Percentiles rank a stretch among this genome's conserved stretches.
These are phyloP conservation scores for Pseudanteris insignis DNA, from an alignment of 2,888 invertebrate genomes.

Conservation along the genomic window DNA sequence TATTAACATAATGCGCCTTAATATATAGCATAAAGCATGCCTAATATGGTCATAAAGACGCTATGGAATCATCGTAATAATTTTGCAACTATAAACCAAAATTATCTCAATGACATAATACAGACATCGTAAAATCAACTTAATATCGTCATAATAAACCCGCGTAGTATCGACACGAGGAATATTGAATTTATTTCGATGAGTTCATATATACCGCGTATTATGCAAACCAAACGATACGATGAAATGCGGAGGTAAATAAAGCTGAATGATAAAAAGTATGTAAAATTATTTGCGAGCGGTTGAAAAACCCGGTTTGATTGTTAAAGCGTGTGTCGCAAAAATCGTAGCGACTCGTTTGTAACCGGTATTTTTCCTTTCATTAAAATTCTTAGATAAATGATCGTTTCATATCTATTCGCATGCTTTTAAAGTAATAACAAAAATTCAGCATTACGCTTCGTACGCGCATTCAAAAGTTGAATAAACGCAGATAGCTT, in stretches of 20 bases:
- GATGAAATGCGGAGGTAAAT: slow-evolving; percentile 1
- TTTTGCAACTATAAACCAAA: slow-evolving; percentile 38
- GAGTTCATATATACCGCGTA: slow-evolving; percentile 14
- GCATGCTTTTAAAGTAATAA: slow-evolving; percentile 40
- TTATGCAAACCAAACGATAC: slow-evolving; percentile 14
- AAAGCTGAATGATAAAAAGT: slow-evolving; percentile 18
- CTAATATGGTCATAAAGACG: slow-evolving; percentile 31
- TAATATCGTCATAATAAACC: slow-evolving; percentile 37
- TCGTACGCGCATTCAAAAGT: slow-evolving; percentile 33
- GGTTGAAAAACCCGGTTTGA: slow-evolving; percentile 4
- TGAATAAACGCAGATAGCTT: slow-evolving; percentile 44
- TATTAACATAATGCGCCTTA: neutral
- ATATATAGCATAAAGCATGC: slow-evolving; percentile 15
- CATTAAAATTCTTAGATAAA: slow-evolving; percentile 34
- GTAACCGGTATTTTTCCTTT: slow-evolving; percentile 25
- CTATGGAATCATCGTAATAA: slow-evolving; percentile 37
- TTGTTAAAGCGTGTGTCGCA: slow-evolving; percentile 3
- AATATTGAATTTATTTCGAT: slow-evolving; percentile 26
- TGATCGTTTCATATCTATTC: slow-evolving; percentile 34
- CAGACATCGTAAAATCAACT: slow-evolving; percentile 37
- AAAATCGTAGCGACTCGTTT: slow-evolving; percentile 17
- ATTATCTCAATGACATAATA: slow-evolving; percentile 39
- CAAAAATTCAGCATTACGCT: slow-evolving; percentile 35
- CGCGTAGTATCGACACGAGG: slow-evolving; percentile 19
- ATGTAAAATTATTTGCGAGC: slow-evolving; percentile 22